These are phyloP conservation scores for Cavia aperea DNA, from an alignment of 2,113 vertebrate genomes.

Conservation along the genomic window DNA sequence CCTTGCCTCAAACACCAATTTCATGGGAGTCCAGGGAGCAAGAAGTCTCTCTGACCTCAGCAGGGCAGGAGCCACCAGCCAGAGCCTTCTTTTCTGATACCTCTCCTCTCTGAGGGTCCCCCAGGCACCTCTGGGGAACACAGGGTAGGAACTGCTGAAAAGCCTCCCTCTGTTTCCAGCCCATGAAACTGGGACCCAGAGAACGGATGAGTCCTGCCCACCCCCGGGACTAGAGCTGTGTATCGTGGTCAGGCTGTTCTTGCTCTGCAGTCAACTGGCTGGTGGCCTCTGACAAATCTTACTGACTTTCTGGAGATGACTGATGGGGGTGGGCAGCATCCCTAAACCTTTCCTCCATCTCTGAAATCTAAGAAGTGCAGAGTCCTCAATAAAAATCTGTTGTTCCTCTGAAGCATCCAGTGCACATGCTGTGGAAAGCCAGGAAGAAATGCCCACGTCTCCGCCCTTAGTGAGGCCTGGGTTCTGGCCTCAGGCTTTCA, in stretches of 20 bases:
- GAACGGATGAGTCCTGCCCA: neutral
- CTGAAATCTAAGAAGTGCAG: neutral
- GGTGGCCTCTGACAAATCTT: neutral
- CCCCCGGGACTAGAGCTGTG: neutral
- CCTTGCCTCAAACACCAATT: neutral
- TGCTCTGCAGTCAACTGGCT: neutral
- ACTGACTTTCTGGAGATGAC: neutral
- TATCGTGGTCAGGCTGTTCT: neutral
- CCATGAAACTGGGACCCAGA: neutral
- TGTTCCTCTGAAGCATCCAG: accelerated
- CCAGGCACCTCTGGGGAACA: neutral
- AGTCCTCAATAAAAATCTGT: neutral
- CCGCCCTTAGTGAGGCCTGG: accelerated
- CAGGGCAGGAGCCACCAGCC: neutral
- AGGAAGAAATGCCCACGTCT: accelerated
- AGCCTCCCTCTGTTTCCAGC: neutral
- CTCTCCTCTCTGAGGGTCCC: neutral
- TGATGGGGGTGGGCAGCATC: neutral
- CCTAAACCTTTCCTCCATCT: neutral
- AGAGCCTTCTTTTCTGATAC: neutral
- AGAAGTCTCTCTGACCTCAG: neutral
- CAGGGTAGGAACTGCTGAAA: neutral
- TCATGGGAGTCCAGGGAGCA: neutral
- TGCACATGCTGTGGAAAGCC: neutral
- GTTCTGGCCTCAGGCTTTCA: neutral